phyloP scores from a whole-genome alignment of 37 sponge, comb jelly and placozoan species.

The Tethya wilhelma region DNA sequence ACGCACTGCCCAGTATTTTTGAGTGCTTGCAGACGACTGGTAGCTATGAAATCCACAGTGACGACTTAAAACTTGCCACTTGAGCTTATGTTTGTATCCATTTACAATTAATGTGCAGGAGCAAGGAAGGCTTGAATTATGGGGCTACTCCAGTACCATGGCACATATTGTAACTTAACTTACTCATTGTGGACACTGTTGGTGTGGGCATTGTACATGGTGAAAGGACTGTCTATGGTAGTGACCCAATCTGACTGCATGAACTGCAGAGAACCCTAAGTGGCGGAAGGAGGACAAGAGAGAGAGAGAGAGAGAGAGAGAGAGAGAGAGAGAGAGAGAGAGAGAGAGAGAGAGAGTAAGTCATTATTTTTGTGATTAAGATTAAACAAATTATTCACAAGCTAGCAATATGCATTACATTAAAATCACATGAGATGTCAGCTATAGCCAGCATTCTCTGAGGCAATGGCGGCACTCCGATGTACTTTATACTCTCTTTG shows the following conservation, averaged over 20 bases:
- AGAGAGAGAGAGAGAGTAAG: constrained; percentile 47
- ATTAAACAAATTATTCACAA: no score
- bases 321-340: constrained; percentile 45
- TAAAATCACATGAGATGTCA: constrained; percentile 84
- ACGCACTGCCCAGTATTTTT: no score
- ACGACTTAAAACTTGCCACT: no score
- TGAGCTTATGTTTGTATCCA: no score
- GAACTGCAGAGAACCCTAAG: constrained; percentile 93
- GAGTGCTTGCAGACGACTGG: no score
- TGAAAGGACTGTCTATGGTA: constrained; percentile 83
- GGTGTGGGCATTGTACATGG: constrained; percentile 80
- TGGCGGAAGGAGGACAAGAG: background rate
- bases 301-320: constrained; percentile 32
- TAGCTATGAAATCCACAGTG: no score
- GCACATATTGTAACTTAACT: background rate
- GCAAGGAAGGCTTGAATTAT: no score
- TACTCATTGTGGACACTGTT: constrained; percentile 15
- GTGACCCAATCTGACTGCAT: constrained; percentile 41
- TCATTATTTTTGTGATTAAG: no score
- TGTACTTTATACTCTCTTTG: constrained; percentile 8
- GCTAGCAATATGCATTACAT: no score
- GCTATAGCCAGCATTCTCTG: constrained; percentile 91
- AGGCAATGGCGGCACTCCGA: constrained; percentile 78
- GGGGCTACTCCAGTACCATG: background rate
- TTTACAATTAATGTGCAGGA: no score